Evolutionary conservation across 2,888 invertebrate genomes (phyloP).

Genomic region (Melanostoma mellinum): DNA sequence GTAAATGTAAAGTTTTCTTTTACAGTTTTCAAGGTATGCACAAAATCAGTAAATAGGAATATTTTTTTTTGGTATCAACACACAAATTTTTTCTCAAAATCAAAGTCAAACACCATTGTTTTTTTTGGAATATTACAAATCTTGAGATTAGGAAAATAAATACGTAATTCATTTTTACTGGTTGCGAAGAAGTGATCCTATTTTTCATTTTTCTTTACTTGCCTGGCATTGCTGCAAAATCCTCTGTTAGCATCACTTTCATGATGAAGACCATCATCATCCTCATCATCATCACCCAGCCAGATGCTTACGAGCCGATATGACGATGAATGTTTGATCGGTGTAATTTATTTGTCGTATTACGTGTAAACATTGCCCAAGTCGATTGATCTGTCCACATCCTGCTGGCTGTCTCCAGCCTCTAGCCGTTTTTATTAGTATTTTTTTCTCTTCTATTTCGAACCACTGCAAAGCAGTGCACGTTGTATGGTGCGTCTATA

Average conservation of each 20-base stretch:
- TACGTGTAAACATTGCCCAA: slow-evolving; percentile 81
- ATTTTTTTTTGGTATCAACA: too few relatives aligned
- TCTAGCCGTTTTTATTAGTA: slow-evolving; percentile 8
- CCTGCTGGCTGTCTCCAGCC: slow-evolving; percentile 68
- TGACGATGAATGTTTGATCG: slow-evolving; percentile 71
- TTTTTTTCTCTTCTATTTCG: too few relatives aligned
- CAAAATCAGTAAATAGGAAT: too few relatives aligned
- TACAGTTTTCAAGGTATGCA: too few relatives aligned
- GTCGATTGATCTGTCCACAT: slow-evolving; percentile 73
- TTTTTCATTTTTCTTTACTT: too few relatives aligned
- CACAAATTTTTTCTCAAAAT: too few relatives aligned
- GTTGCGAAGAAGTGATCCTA: too few relatives aligned
- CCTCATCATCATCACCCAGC: slow-evolving; percentile 25
- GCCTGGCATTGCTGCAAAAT: slow-evolving; percentile 17
- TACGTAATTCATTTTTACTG: too few relatives aligned
- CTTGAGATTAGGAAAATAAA: too few relatives aligned
- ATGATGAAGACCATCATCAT: slow-evolving; percentile 29
- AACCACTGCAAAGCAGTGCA: slow-evolving; percentile 12
- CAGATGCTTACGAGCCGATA: slow-evolving; percentile 61
- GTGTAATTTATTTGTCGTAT: slow-evolving; percentile 82
- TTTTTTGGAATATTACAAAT: too few relatives aligned
- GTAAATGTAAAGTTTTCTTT: too few relatives aligned
- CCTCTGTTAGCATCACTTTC: slow-evolving; percentile 10
- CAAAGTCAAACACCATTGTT: too few relatives aligned
- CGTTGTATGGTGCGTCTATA: slow-evolving; percentile 19